Evolutionary conservation across 2,888 invertebrate genomes (phyloP), one percentile per base, ranked within the genome.

Genomic region (Leptothorax acervorum): DNA sequence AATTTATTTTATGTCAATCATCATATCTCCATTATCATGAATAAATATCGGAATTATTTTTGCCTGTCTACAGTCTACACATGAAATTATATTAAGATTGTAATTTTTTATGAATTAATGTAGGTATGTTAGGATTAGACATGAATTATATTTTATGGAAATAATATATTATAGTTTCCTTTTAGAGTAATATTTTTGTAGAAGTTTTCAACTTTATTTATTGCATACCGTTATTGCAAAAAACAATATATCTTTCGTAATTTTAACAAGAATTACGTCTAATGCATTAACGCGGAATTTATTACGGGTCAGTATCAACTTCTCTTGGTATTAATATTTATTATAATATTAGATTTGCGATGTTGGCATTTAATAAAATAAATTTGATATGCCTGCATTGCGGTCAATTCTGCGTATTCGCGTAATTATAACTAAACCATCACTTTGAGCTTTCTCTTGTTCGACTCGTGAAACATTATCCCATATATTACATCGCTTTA

Each of bases 391-490:
- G 28, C 3, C 73, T 45, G 73, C 48, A 39, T 60, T 71, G 57
- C 48, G 57, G 57, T 71, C 79, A 79, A 71, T 71, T 12, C 57
- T 48, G 57, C 57, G 18, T 42, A 71, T 35, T 48, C 35, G 48
- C n/a, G 48, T 48, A 81, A 81, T 81, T 81, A 48, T 18, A 60
- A 73, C 60, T 73, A 60, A 71, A 60, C 48, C 73, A 18, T 45
- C 48, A 60, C 48, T 81, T 81, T 73, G 79, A 81, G 60, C 60
- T 35, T 23, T 73, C 57, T 39, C 79, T 73, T 73, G 71, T 73
- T 81, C 79, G 79, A 60, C 73, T 79, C 79, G 79, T 79, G 73
- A 81, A 81, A 81, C 79, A 81, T 78, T 78, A 78, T 60, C 73
- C 60, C 60, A 60, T 60, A 73, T 60, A 81, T 81, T 81, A 81